Base-by-base conservation (phyloP, 2,888 invertebrate species). In the Tachystola acroxantha region DNA sequence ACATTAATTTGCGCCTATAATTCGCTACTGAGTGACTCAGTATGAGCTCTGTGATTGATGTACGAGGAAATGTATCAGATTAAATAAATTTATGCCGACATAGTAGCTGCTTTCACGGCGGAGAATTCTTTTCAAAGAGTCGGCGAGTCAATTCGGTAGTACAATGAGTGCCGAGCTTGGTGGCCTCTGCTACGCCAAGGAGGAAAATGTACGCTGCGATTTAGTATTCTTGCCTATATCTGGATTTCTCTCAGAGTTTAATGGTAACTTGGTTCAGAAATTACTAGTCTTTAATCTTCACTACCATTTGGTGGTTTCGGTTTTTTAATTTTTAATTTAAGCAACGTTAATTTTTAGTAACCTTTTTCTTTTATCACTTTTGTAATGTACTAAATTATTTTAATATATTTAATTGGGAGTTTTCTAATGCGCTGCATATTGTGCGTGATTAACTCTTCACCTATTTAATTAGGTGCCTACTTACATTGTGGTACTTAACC, bases 101-200 rank as follows among this genome's bases (percentile, higher is more conserved):
- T 64, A 68, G 70, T 72, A 57, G 65, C 63, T 71, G 68, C 72
- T 74, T 79, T 76, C 68, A 73, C 68, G 67, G 65, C 64, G 60
- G 56, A 69, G 69, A 70, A 64, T 67, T 63, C 64, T 64, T 65
- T 70, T 70, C 60, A 76, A 65, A 64, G 61, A 60, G 54, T 50
- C 59, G 53, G 64, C 60, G 57, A 74, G 63, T 72, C 75, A 78
- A 76, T 80, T 79, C 76, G 69, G 77, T 71, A 74, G 77, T 72
- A 75, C 73, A 77, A 75, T 72, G 57, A 60, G 57, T 45, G 51
- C 50, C 63, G 50, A 56, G 53, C 54, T 53, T 53, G 63, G 67
- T 66, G 66, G 64, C 51, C 64, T 46, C 29, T 10, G 35, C 10
- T 3, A 26, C 13, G 3, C 1, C 25, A 7, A 29, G 12, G 26